These are phyloP conservation scores for Tribolium castaneum DNA, from an alignment of 1,140 invertebrate species.

Conservation along the genomic window DNA sequence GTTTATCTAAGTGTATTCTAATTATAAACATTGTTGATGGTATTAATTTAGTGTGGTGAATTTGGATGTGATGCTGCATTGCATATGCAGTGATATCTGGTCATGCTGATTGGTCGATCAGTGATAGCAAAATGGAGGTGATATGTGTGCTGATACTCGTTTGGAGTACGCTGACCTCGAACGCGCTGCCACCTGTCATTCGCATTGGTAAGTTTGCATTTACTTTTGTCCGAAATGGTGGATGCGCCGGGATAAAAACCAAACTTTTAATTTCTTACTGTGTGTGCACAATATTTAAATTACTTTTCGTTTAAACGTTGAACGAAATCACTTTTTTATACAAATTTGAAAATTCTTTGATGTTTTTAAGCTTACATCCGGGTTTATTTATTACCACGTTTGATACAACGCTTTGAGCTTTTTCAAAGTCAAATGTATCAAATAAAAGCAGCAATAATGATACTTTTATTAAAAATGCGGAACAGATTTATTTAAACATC, in stretches of 20 bases:
- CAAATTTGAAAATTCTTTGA: background rate
- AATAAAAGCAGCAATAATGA: too few relatives aligned
- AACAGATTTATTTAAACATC: too few relatives aligned
- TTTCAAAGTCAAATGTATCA: too few relatives aligned
- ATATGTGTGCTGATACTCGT: conserved; percentile 56
- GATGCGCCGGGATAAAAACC: background rate
- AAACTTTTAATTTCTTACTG: background rate
- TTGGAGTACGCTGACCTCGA: conserved; percentile 59
- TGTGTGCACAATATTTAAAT: background rate
- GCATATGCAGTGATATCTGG: conserved; percentile 30
- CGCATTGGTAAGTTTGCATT: conserved; percentile 70
- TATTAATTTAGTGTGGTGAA: conserved; percentile 42
- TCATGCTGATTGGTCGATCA: conserved; percentile 40
- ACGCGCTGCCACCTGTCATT: conserved; percentile 72
- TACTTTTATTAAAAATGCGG: too few relatives aligned
- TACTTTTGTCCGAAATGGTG: background rate
- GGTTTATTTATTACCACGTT: background rate
- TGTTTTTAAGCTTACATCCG: background rate
- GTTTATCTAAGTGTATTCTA: conserved; percentile 46
- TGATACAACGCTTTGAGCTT: too few relatives aligned
- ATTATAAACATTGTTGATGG: conserved; percentile 42
- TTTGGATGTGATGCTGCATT: conserved; percentile 32
- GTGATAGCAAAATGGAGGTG: conserved; percentile 41
- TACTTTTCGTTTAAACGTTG: background rate
- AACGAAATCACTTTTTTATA: background rate